Conservation (phyloP, 2,113 vertebrate species). For the Chlorocebus sabaeus region DNA sequence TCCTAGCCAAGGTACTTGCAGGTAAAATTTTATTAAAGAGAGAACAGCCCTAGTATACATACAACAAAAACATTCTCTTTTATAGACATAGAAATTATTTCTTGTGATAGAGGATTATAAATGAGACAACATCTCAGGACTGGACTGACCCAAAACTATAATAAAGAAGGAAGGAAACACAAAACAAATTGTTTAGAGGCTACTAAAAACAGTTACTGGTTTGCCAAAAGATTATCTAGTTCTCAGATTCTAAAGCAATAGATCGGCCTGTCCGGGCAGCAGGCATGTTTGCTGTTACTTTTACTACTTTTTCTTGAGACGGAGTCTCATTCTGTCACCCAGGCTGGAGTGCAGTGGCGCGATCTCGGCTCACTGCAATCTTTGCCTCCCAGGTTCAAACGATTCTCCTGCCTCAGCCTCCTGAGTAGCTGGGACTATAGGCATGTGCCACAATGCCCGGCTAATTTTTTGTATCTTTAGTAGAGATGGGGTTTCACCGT, state of each 20-base stretch:
- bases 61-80: constrained; percentile 79
- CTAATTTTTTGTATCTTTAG: too few species aligned
- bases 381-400: too few species aligned
- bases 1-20: constrained; percentile 78
- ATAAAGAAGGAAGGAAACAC: constrained; percentile 69
- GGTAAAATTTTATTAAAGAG: constrained; percentile 83
- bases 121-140: constrained; percentile 80
- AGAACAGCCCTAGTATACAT: constrained; percentile 74
- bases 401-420: too few species aligned
- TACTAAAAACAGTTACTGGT: constrained; percentile 73
- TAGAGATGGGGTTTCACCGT: too few species aligned
- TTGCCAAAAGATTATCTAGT: constrained; percentile 64
- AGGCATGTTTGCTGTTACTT: constrained; percentile 20
- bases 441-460: too few species aligned
- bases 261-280: neutral
- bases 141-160: constrained; percentile 74
- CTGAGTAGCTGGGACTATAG: too few species aligned
- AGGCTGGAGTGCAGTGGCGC: too few species aligned
- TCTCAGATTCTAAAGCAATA: constrained; percentile 70
- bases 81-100: constrained; percentile 75
- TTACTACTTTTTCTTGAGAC: neutral
- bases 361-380: too few species aligned
- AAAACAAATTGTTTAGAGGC: constrained; percentile 73
- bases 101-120: constrained; percentile 78
- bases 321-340: too few species aligned